Base-by-base conservation (phyloP, 1,140 invertebrate species). In the Neodiprion pinetum region DNA sequence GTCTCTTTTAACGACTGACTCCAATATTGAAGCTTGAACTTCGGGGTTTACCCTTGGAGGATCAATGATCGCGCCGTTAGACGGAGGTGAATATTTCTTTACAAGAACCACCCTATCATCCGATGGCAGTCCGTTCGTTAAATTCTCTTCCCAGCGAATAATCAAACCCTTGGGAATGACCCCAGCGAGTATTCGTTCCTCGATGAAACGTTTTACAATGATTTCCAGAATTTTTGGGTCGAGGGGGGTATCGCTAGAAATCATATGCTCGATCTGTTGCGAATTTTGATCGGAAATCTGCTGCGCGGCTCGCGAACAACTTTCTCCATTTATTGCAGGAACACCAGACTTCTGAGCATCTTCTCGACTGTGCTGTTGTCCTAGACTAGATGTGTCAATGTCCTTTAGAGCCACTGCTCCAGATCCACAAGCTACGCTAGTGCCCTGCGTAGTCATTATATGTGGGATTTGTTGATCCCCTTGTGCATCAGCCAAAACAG, bases 81-180 rank as follows among this genome's bases (percentile, higher is more conserved):
- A 53, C 9, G 77, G 74, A n/a, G 48, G 75, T 23, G 71, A 67
- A 67, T 74, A 74, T 70, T 76, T 78, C 17, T 76, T 74, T 1
- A 72, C 0, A 4, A 78, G 17, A 7, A 47, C n/a, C n/a, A 21
- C 66, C 40, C 12, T 72, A 1, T 72, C 61, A 8, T 78, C 72
- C 47, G 67, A 28, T 4, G 73, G 67, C 8, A 73, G 47, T 7
- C 75, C 73, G 10, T 76, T 68, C 17, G 72, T 14, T 1, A 77
- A 23, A n/a, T 74, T 74, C 47, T 76, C 75, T 1, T 28, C 9
- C 61, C 70, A 72, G 21, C 75, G 67, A 9, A 69, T 14, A n/a
- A 69, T 48, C 12, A 76, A 12, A 9, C 66, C 50, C 1, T 12
- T n/a, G 65, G 72, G 72, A 3, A 76, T 8, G 10, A 72, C 14